Conservation (phyloP, 2,888 invertebrate genomes). For the Sarcophaga carnaria region DNA sequence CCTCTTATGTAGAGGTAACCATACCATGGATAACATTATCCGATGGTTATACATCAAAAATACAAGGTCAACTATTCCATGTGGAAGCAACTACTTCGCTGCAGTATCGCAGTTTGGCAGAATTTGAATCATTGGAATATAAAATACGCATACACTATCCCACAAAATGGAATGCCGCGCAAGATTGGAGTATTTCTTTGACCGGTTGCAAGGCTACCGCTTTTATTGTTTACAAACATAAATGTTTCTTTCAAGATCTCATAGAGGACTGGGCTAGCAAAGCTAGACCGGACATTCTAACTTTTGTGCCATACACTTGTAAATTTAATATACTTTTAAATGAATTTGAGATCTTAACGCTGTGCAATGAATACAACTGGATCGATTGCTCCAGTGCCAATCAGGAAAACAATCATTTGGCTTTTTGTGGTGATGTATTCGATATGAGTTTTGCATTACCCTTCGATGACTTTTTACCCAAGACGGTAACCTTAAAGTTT, state of each 20-base stretch:
- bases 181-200: slow-evolving; percentile 95
- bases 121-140: slow-evolving; percentile 97
- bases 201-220: slow-evolving; percentile 97
- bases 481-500: slow-evolving; percentile 93
- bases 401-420: slow-evolving; percentile 96
- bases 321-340: slow-evolving; percentile 94
- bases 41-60: slow-evolving; percentile 94
- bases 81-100: slow-evolving; percentile 98
- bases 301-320: slow-evolving; percentile 98
- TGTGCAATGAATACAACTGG: slow-evolving; percentile 99
- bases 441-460: slow-evolving; percentile 97
- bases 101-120: slow-evolving; percentile 94
- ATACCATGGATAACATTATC: slow-evolving; percentile 95
- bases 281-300: slow-evolving; percentile 94
- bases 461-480: slow-evolving; percentile 96
- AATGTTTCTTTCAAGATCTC: slow-evolving; percentile 97
- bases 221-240: slow-evolving; percentile 96
- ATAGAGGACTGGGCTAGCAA: slow-evolving; percentile 98
- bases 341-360: slow-evolving; percentile 96
- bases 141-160: slow-evolving; percentile 92
- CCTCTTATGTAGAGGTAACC: slow-evolving; percentile 97
- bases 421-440: slow-evolving; percentile 95
- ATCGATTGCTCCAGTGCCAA: slow-evolving; percentile 98
- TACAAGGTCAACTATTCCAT: slow-evolving; percentile 96
- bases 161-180: slow-evolving; percentile 96